phyloP scores from a whole-genome alignment of 2,113 vertebrate genomes.

The Poeciliopsis prolifica region DNA sequence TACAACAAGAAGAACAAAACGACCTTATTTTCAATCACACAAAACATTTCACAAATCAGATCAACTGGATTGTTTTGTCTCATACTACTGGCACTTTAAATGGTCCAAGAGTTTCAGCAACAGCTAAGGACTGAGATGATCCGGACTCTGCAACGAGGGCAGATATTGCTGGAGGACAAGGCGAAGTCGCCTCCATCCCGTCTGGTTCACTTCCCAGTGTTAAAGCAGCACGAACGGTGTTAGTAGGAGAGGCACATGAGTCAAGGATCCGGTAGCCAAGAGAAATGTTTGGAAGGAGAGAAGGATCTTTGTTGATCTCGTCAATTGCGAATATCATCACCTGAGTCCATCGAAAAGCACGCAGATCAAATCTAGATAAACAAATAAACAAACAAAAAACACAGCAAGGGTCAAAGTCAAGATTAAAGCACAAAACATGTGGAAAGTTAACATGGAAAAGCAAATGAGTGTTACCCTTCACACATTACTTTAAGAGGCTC shows the following conservation, averaged over 20 bases:
- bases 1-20: constrained; percentile 37
- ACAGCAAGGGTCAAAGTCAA: too few species aligned
- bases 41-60: background rate
- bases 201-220: constrained; percentile 61
- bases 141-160: constrained; percentile 79
- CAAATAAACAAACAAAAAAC: rapidly evolving
- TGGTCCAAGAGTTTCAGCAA: constrained; percentile 75
- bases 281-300: constrained; percentile 75
- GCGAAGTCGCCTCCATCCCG: constrained; percentile 7
- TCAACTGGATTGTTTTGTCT: background rate
- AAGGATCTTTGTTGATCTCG: constrained; percentile 76
- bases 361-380: background rate
- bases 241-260: constrained; percentile 79
- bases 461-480: constrained; percentile 62
- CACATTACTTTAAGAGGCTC: constrained; percentile 62
- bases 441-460: background rate
- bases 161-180: constrained; percentile 69
- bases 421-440: background rate
- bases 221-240: constrained; percentile 72
- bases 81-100: constrained; percentile 79
- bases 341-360: background rate
- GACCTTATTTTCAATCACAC: background rate
- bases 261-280: constrained; percentile 80
- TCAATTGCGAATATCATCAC: constrained; percentile 59
- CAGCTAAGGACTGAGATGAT: constrained; percentile 78